Evolutionary conservation across 2,113 vertebrate genomes (phyloP).

Genomic region (Hylia prasina): DNA sequence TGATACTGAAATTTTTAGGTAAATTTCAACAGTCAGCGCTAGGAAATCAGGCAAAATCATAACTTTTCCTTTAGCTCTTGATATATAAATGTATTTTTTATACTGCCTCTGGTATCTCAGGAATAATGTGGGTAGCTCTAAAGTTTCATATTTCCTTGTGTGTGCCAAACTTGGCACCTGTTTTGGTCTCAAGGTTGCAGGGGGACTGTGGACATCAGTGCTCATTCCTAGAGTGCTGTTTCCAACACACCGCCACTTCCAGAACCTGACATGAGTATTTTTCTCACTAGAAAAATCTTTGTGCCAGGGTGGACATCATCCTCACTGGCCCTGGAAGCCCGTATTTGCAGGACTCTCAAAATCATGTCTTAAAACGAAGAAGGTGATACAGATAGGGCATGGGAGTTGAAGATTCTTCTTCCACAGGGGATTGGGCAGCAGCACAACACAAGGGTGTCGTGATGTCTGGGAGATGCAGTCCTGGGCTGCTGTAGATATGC

Average conservation of each 20-base stretch:
- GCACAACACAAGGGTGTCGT: rapidly evolving
- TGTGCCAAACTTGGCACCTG: neutral
- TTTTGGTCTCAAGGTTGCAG: neutral
- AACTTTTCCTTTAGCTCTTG: neutral
- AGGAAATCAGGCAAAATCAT: neutral
- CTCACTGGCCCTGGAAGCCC: neutral
- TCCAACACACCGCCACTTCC: neutral
- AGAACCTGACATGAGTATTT: neutral
- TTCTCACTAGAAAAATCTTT: neutral
- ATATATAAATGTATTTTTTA: neutral
- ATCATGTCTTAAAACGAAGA: neutral
- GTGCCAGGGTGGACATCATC: neutral
- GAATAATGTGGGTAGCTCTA: neutral
- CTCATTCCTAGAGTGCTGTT: neutral
- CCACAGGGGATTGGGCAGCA: neutral
- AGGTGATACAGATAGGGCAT: rapidly evolving
- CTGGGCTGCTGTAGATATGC: neutral
- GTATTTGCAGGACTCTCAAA: neutral
- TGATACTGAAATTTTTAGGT: neutral
- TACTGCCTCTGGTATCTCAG: neutral
- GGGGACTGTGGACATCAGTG: neutral
- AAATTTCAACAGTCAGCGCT: neutral
- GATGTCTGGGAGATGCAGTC: neutral
- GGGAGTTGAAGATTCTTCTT: neutral
- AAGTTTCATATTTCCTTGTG: neutral